Evolutionary conservation across 2,797 vertebrate genomes (phyloP).

Genomic region (Eupleurogrammus muticus): DNA sequence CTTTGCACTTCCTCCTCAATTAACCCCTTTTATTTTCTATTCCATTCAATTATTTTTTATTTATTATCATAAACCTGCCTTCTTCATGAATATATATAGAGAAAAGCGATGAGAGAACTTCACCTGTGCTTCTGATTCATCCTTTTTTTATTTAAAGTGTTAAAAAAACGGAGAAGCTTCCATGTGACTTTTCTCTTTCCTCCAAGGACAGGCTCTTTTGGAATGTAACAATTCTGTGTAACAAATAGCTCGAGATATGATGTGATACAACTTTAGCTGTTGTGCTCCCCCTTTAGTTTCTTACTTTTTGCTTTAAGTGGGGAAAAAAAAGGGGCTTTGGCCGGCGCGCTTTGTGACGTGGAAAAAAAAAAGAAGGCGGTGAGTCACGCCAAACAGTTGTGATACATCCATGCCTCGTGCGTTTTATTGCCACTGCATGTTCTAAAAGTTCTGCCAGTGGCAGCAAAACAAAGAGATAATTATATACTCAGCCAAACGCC

Average conservation of each 20-base stretch:
- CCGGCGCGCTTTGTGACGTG: neutral
- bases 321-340: neutral
- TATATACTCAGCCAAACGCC: neutral
- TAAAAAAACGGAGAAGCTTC: constrained; percentile 36
- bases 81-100: constrained; percentile 5
- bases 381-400: neutral
- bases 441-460: neutral
- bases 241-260: constrained; percentile 46
- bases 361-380: no score
- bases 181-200: constrained; percentile 50
- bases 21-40: neutral
- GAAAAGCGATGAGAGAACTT: constrained; percentile 65
- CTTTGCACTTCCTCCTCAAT: constrained; percentile 28
- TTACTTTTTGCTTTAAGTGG: constrained; percentile 14
- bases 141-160: constrained; percentile 38
- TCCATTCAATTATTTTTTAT: neutral
- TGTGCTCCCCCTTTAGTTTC: constrained; percentile 2
- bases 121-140: constrained; percentile 62
- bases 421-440: neutral
- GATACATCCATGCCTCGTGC: neutral
- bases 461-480: neutral
- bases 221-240: constrained; percentile 44
- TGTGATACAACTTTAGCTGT: constrained; percentile 15
- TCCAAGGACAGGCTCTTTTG: constrained; percentile 61
- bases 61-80: neutral